These are phyloP conservation scores for Anthopleura sola DNA, from an alignment of 64 coral and sea anemone species.

Conservation along the genomic window DNA sequence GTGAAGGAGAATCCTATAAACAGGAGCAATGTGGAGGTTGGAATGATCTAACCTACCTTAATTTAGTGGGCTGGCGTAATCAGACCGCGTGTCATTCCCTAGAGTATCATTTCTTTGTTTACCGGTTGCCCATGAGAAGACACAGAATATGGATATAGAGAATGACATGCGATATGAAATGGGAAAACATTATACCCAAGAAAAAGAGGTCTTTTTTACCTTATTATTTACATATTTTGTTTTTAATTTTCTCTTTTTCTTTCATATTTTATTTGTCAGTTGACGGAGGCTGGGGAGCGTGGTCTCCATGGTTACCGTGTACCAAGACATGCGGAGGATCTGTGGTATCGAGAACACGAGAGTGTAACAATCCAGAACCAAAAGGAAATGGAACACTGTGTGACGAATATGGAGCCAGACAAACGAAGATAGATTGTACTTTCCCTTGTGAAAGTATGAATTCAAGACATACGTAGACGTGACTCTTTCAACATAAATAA, in stretches of 20 bases:
- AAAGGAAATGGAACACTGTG: slow-evolving; percentile 24
- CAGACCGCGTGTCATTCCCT: too few relatives aligned
- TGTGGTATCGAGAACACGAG: slow-evolving; percentile 24
- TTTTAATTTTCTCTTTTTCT: too few relatives aligned
- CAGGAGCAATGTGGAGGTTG: slow-evolving; percentile 29
- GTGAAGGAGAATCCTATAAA: slow-evolving; percentile 28
- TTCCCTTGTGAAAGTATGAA: slow-evolving; percentile 42
- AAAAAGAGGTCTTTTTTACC: too few relatives aligned
- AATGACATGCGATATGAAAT: too few relatives aligned
- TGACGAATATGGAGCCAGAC: slow-evolving; percentile 17
- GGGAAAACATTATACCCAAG: too few relatives aligned
- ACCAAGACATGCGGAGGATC: slow-evolving; percentile 52
- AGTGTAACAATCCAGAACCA: slow-evolving; percentile 37
- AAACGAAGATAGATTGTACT: slow-evolving; percentile 44
- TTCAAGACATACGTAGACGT: too few relatives aligned
- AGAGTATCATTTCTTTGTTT: too few relatives aligned
- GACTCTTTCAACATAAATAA: too few relatives aligned
- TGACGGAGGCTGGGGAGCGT: slow-evolving; percentile 51
- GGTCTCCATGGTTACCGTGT: slow-evolving; percentile 33
- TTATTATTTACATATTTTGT: too few relatives aligned
- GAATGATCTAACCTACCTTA: background rate
- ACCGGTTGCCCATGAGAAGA: too few relatives aligned
- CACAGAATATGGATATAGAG: too few relatives aligned
- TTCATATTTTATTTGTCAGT: background rate
- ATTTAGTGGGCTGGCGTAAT: too few relatives aligned